Base-by-base conservation (phyloP, 2,113 vertebrate species). In the Pseudorectes ferrugineus region DNA sequence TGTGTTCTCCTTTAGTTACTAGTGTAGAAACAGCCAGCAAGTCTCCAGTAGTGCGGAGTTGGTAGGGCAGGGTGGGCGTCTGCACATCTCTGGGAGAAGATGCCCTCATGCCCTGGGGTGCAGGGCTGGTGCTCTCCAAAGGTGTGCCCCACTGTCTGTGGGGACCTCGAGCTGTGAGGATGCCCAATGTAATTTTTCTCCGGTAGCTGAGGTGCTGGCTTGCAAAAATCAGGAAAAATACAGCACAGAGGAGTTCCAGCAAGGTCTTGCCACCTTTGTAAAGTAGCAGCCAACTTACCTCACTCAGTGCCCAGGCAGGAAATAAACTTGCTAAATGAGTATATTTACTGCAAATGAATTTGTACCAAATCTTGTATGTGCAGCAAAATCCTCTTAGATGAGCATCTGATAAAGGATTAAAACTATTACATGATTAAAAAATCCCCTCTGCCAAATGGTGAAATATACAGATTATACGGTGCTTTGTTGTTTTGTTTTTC, bases 381-480 rank as follows among this genome's bases (percentile, higher is more conserved):
- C 79, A 87, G 73, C 42, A 85, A 91, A 95, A 96, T 93, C 85
- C 75, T 95, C 95, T 96, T 93, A 85, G 84, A 93, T 91, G 86
- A 98, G 92, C 75, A 82, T 74, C 86, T 74, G 58, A 92, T 92
- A 95, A 89, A 86, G 85, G 78, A 71, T 80, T 77, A 95, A 88
- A 92, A 88, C 93, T 95, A 57, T 95, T 95, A 96, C 78, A 94
- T 92, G 82, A 97, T 95, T 89, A 84, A 94, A 95, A 91, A 94
- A 73, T 80, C 71, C 54, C 45, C 57, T 78, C 83, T 43, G 70
- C 79, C 88, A 84, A 73, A 67, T 82, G 90, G 91, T 65, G 87
- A 88, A 94, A 88, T 95, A 72, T 28, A 82, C 65, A 95, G 86
- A 95, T 96, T 94, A 92, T 93, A 88, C 1, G 0, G 51, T 73